Percentiles rank a stretch among this genome's conserved stretches.
These are phyloP conservation scores for Lasiurus borealis DNA, from an alignment of 2,113 vertebrate genomes.

Conservation along the genomic window DNA sequence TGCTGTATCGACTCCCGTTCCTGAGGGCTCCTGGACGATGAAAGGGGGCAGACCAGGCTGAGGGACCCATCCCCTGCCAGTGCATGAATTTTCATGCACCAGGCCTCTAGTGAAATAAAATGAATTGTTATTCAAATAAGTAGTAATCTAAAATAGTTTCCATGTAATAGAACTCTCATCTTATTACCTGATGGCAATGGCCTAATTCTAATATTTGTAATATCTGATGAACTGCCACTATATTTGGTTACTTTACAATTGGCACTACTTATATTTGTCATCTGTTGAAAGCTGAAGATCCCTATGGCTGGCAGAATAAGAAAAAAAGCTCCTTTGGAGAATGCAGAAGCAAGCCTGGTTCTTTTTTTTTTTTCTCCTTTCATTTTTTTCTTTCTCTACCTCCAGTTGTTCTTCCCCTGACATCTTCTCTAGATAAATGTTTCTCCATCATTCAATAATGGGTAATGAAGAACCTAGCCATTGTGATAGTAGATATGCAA, in stretches of 20 bases:
- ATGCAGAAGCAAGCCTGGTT: background rate
- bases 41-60: no score
- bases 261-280: background rate
- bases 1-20: no score
- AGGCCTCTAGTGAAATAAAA: background rate
- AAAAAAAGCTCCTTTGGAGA: background rate
- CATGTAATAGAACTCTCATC: background rate
- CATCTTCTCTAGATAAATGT: background rate
- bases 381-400: background rate
- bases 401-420: background rate
- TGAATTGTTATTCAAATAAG: background rate
- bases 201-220: background rate
- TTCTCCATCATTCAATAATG: background rate
- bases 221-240: background rate
- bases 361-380: fast-evolving
- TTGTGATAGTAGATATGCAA: background rate
- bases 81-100: no score
- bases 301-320: background rate
- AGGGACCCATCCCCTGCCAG: no score
- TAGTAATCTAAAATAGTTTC: background rate
- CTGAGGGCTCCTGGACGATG: no score
- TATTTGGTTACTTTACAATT: background rate
- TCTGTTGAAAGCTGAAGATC: background rate
- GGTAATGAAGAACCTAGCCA: background rate
- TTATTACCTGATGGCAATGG: background rate